Base-by-base conservation (phyloP, 2,888 invertebrate species). In the Enoplolaimus lenunculus region DNA sequence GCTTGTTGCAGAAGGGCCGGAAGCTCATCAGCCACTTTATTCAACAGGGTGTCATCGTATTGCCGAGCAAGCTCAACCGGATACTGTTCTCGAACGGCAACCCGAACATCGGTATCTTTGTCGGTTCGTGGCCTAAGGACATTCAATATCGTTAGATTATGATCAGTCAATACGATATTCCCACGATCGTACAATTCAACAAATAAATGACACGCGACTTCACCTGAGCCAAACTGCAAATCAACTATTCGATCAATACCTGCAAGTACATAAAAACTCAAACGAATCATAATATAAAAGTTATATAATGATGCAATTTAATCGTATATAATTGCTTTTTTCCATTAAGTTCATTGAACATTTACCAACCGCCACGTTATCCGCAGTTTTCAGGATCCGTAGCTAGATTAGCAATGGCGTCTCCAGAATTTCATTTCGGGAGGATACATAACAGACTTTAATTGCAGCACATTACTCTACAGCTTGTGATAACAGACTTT, bases 241-340 rank as follows among this genome's bases (percentile, higher is more conserved):
- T 94, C 90, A 21, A 99, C 86, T 67, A 98, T 89, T 80, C 98
- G 87, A 82, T 99, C 98, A 2, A 88, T 86, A 1, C 97, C 97
- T 0, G 45, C 21, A 45, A 45, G 21, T n/a, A n/a, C n/a, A n/a
- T n/a, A n/a, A n/a, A n/a, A n/a, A n/a, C n/a, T n/a, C n/a, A n/a
- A n/a, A n/a, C n/a, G n/a, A n/a, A n/a, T n/a, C n/a, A n/a, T n/a
- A n/a, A n/a, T n/a, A n/a, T n/a, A n/a, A n/a, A n/a, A n/a, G n/a
- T n/a, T n/a, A n/a, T n/a, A n/a, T n/a, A n/a, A n/a, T n/a, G n/a
- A n/a, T n/a, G n/a, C n/a, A n/a, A n/a, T n/a, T n/a, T n/a, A n/a
- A n/a, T n/a, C n/a, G n/a, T n/a, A n/a, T n/a, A n/a, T n/a, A n/a
- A n/a, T n/a, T n/a, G n/a, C n/a, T n/a, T n/a, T n/a, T n/a, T n/a